Conservation (phyloP, 2,113 vertebrate species). For the Aythya baeri region DNA sequence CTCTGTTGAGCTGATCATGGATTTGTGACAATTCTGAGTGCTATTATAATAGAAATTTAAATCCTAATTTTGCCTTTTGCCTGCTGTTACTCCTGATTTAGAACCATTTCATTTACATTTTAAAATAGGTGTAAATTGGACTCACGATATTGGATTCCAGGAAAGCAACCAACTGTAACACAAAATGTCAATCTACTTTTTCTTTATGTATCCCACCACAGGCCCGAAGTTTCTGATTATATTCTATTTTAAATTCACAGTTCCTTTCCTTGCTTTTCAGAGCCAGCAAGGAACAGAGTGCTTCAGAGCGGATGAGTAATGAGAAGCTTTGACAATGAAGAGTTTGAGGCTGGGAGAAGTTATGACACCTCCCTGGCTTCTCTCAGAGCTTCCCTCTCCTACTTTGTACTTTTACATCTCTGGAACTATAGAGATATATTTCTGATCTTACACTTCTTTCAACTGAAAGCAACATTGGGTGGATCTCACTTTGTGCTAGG, state of each 20-base stretch:
- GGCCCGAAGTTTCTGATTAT: background rate
- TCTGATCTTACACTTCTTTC: background rate
- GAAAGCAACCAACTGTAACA: background rate
- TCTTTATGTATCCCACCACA: background rate
- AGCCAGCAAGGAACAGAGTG: background rate
- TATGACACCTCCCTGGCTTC: background rate
- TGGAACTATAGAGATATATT: background rate
- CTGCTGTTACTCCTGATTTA: background rate
- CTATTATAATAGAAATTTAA: background rate
- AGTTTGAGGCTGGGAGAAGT: background rate
- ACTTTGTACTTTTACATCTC: background rate
- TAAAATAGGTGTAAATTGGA: background rate
- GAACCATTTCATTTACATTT: background rate
- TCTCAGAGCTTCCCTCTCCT: background rate
- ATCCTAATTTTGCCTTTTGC: background rate
- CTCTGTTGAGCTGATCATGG: background rate
- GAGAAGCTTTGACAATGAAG: background rate
- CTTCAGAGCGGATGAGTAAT: background rate
- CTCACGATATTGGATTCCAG: background rate
- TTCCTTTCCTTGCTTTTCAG: background rate
- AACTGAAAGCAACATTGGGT: background rate
- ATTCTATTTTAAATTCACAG: background rate
- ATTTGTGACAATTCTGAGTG: background rate
- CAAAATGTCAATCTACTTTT: background rate
- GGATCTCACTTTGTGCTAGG: background rate